phyloP scores from a whole-genome alignment of 2,888 invertebrate species.

The Hypomecis punctinalis region DNA sequence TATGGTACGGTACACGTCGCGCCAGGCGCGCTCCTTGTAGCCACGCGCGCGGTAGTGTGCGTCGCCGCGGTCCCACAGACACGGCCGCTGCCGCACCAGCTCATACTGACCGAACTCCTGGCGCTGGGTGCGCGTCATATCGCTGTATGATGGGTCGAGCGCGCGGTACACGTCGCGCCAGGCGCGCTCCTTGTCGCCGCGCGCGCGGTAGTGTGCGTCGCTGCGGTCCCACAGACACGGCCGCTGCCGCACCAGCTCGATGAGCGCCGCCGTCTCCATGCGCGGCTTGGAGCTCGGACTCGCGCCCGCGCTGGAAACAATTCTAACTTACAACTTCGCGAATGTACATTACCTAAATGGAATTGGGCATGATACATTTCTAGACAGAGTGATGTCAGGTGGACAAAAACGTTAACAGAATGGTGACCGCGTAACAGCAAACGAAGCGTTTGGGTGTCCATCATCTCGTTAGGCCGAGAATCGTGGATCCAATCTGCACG shows the following conservation, averaged over 20 bases:
- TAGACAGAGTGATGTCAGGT: too few relatives aligned
- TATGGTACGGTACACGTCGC: slow-evolving; percentile 46
- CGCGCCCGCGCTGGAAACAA: not conserved
- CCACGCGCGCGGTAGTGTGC: slow-evolving; percentile 45
- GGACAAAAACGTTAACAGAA: too few relatives aligned
- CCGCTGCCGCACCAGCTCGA: slow-evolving; percentile 38
- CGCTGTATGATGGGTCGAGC: slow-evolving; percentile 46
- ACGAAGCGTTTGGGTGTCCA: too few relatives aligned
- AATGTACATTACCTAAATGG: too few relatives aligned
- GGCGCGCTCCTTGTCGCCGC: slow-evolving; percentile 42
- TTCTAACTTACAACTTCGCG: not conserved
- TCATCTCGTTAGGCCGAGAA: too few relatives aligned
- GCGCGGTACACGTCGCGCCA: slow-evolving; percentile 50
- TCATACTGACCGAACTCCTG: slow-evolving; percentile 31
- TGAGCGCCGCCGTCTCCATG: slow-evolving; percentile 33
- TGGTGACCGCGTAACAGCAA: too few relatives aligned
- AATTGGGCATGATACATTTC: too few relatives aligned
- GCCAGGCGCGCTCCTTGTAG: slow-evolving; percentile 49
- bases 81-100: slow-evolving; percentile 25
- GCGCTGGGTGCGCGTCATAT: slow-evolving; percentile 17
- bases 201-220: slow-evolving; percentile 44
- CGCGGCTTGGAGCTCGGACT: slow-evolving; percentile 4
- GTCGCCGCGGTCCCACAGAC: slow-evolving; percentile 52
- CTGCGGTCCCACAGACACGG: slow-evolving; percentile 53
- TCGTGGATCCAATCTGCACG: too few relatives aligned